These are phyloP conservation scores for Ypsolopha sequella DNA, from an alignment of 2,888 invertebrate genomes.

Conservation along the genomic window DNA sequence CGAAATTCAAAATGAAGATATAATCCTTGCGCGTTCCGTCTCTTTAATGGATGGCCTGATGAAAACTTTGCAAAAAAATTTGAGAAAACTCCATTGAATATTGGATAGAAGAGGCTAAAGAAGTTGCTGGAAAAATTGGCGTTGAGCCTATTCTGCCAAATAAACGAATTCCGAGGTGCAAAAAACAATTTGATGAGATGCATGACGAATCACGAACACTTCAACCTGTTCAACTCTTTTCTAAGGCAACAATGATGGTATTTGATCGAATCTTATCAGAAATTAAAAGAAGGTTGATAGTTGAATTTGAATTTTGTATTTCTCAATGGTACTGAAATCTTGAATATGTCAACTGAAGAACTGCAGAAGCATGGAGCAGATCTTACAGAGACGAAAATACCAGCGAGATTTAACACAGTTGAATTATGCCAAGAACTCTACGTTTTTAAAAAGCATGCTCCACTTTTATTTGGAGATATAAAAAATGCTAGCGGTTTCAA, in stretches of 20 bases:
- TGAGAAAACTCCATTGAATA: slow-evolving; percentile 13
- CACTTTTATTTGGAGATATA: too few species aligned
- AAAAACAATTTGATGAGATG: slow-evolving; percentile 14
- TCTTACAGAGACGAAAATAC: slow-evolving; percentile 12
- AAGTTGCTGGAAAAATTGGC: slow-evolving; percentile 12
- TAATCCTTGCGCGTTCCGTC: slow-evolving; percentile 4
- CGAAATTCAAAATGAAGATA: slow-evolving; percentile 6
- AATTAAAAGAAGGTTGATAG: slow-evolving; percentile 12
- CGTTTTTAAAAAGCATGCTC: too few species aligned
- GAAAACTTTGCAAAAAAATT: slow-evolving; percentile 14
- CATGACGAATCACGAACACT: slow-evolving; percentile 14
- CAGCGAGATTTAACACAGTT: slow-evolving; percentile 15
- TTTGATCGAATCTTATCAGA: slow-evolving; percentile 14
- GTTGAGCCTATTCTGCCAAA: slow-evolving; percentile 9
- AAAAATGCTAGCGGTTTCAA: too few species aligned
- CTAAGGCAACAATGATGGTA: slow-evolving; percentile 7
- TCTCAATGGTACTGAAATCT: slow-evolving; percentile 14
- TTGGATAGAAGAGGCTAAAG: slow-evolving; percentile 14
- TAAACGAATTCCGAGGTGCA: slow-evolving; percentile 11
- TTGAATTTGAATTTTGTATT: slow-evolving; percentile 15
- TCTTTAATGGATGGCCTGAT: slow-evolving; percentile 7
- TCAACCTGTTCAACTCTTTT: slow-evolving; percentile 11
- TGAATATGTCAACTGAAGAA: slow-evolving; percentile 16
- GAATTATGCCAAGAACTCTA: too few species aligned
- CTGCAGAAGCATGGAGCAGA: slow-evolving; percentile 10